Percentiles rank a stretch among this genome's conserved stretches.
These are phyloP conservation scores for Sebastes oblongus DNA, from an alignment of 2,797 vertebrate genomes.

Conservation along the genomic window DNA sequence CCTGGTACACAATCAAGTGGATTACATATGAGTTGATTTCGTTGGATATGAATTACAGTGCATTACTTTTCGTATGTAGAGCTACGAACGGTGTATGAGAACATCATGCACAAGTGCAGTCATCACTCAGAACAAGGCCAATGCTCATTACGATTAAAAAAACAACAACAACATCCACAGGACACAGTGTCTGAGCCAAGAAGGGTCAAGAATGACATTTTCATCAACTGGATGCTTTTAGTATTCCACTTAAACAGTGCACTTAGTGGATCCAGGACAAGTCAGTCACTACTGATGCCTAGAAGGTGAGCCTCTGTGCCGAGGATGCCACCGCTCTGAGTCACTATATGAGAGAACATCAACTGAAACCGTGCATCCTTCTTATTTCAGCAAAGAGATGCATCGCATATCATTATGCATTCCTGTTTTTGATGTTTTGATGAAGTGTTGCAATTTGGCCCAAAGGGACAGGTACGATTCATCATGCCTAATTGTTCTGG, in stretches of 20 bases:
- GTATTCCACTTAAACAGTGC: constrained; percentile 9
- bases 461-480: constrained; percentile 71
- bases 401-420: constrained; percentile 60
- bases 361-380: constrained; percentile 31
- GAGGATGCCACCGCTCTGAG: constrained; percentile 5
- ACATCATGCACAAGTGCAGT: not conserved
- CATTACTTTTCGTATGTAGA: no score
- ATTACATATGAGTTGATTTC: no score
- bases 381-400: constrained; percentile 45
- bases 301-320: not conserved
- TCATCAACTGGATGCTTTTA: constrained; percentile 24
- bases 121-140: constrained; percentile 38
- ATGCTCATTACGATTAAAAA: constrained; percentile 35
- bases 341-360: constrained; percentile 8
- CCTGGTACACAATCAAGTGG: no score
- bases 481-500: constrained; percentile 69
- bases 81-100: no score
- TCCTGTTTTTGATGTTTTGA: constrained; percentile 72
- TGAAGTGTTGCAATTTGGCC: constrained; percentile 66
- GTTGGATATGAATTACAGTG: no score
- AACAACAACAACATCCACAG: constrained; percentile 26
- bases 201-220: constrained; percentile 31
- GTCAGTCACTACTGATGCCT: constrained; percentile 8
- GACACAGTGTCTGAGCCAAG: constrained; percentile 6
- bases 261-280: constrained; percentile 28